phyloP scores from a whole-genome alignment of 2,113 vertebrate genomes.

The Microcebus griseorufus region DNA sequence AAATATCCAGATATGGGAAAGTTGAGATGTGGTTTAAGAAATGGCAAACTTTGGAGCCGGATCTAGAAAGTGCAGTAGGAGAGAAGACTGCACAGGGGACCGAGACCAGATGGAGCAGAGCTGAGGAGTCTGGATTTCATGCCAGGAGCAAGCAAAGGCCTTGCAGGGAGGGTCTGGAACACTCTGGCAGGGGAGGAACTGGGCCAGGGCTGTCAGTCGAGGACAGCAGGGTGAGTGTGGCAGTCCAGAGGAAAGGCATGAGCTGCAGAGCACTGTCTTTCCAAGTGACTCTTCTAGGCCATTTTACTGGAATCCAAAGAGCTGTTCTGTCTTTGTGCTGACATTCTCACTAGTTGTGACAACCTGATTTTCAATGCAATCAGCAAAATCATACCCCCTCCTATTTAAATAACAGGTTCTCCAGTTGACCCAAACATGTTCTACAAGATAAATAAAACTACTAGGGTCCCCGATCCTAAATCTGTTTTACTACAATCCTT shows the following conservation, averaged over 20 bases:
- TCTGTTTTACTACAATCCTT: neutral
- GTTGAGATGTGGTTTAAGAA: neutral
- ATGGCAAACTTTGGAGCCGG: too few relatives aligned
- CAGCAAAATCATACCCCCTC: neutral
- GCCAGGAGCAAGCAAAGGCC: neutral
- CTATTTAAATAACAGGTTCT: neutral
- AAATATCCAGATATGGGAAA: neutral
- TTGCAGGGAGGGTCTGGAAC: neutral
- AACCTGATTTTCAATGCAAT: neutral
- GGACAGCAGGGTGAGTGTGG: neutral
- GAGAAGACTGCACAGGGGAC: rapidly evolving
- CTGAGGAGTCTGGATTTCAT: neutral
- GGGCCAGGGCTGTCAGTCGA: too few relatives aligned
- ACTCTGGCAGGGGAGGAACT: neutral
- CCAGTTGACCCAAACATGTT: neutral
- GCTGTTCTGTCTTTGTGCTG: neutral
- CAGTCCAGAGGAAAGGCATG: neutral
- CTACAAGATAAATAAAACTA: neutral
- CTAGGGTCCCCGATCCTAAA: neutral
- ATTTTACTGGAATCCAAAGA: neutral
- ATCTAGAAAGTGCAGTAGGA: neutral
- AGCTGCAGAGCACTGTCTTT: neutral
- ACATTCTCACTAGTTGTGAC: neutral
- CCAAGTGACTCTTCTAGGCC: neutral
- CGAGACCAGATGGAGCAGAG: neutral